phyloP scores from a whole-genome alignment of 2,888 invertebrate species.

The Sylvicola cinctus region DNA sequence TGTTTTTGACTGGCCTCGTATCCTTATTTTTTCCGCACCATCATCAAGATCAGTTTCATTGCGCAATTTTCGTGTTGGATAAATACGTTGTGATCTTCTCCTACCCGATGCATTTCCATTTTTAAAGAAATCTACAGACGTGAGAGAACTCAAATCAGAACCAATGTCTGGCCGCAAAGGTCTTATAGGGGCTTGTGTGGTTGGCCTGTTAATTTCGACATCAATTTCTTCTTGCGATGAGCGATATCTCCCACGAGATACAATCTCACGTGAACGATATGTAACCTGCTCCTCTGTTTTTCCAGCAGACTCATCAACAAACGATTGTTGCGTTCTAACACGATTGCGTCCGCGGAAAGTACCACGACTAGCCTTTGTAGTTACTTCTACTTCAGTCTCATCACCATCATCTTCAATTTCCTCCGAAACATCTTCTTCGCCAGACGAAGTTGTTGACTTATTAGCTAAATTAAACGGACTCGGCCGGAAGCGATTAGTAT shows the following conservation, averaged over 20 bases:
- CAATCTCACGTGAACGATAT: not conserved
- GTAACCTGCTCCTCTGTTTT: not conserved
- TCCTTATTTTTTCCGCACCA: no score
- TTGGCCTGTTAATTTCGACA: not conserved
- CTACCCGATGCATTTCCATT: not conserved
- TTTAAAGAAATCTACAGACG: constrained; percentile 3
- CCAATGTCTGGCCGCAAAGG: constrained; percentile 1
- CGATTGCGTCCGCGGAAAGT: not conserved
- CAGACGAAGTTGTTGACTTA: no score
- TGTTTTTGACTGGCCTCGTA: no score
- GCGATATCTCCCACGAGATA: constrained; percentile 1
- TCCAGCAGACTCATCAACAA: not conserved
- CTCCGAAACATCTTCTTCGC: no score
- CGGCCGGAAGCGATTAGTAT: not conserved
- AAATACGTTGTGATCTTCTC: not conserved
- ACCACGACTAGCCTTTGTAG: not conserved
- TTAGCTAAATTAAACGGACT: no score
- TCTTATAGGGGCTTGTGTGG: constrained; percentile 1
- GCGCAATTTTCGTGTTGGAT: not conserved
- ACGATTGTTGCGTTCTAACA: not conserved
- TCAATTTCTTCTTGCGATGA: not conserved
- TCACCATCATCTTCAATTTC: no score
- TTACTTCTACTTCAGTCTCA: no score
- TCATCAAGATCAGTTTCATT: no score
- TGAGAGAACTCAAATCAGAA: constrained; percentile 5